Conservation (phyloP, 37 sponge, comb jelly and placozoan species). For the Cladorhizidae sp. region DNA sequence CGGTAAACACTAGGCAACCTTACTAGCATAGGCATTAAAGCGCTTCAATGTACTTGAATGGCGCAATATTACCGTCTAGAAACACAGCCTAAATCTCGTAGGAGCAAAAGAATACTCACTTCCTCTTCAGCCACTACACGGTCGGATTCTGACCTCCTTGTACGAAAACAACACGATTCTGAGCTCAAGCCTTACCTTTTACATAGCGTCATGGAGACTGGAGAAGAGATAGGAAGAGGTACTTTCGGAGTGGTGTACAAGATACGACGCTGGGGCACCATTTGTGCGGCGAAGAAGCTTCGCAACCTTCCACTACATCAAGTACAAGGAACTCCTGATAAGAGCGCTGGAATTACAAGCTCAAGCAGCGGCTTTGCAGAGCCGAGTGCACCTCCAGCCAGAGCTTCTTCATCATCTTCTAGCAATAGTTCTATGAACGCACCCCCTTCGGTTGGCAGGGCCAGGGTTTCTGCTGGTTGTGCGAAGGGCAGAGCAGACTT, state of each 20-base stretch:
- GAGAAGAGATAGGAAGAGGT: slow-evolving; percentile 35
- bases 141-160: too few relatives aligned
- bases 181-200: not conserved
- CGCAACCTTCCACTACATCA: slow-evolving; percentile 33
- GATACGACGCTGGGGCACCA: slow-evolving; percentile 29
- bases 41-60: too few relatives aligned
- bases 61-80: too few relatives aligned
- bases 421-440: too few relatives aligned
- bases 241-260: slow-evolving; percentile 50
- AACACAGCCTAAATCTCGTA: too few relatives aligned
- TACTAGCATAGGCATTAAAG: too few relatives aligned
- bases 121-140: too few relatives aligned
- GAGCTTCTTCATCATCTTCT: not conserved
- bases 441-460: not conserved
- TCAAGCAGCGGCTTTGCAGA: not conserved
- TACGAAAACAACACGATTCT: too few relatives aligned
- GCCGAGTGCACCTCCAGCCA: not conserved
- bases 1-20: too few relatives aligned
- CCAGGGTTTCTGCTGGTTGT: not conserved
- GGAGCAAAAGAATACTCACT: too few relatives aligned
- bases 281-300: slow-evolving; percentile 53
- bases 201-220: slow-evolving; percentile 17
- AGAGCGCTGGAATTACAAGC: not conserved
- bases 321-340: not conserved
- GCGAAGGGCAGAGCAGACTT: not conserved